phyloP scores from a whole-genome alignment of 2,888 invertebrate genomes.

The Aphidius colemani region DNA sequence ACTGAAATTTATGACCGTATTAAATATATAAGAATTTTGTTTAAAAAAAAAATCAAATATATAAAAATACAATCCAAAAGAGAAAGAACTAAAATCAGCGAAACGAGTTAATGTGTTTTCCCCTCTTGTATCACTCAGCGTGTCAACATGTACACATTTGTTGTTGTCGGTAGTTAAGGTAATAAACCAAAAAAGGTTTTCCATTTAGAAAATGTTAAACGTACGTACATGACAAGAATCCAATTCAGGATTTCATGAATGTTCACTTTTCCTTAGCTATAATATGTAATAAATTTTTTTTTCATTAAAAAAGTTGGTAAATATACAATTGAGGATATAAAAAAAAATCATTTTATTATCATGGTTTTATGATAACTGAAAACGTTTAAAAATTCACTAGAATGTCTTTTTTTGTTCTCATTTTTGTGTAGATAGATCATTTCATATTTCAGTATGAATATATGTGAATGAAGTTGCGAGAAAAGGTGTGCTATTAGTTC shows the following conservation, averaged over 20 bases:
- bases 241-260: conserved; percentile 9
- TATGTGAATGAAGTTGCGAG: no score
- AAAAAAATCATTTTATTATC: background rate
- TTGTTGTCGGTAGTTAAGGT: conserved; percentile 12
- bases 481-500: no score
- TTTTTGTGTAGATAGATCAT: no score
- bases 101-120: conserved; percentile 29
- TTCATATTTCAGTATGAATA: conserved; percentile 37
- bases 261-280: background rate
- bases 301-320: background rate
- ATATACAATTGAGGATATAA: background rate
- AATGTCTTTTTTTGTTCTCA: no score
- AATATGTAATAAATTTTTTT: conserved; percentile 9
- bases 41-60: conserved; percentile 11
- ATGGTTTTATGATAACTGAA: no score
- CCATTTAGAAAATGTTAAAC: conserved; percentile 40
- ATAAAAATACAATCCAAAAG: conserved; percentile 14
- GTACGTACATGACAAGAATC: conserved; percentile 35
- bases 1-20: no score
- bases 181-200: conserved; percentile 37
- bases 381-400: no score
- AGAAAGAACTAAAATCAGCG: conserved; percentile 21
- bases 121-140: conserved; percentile 31
- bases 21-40: no score
- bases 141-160: conserved; percentile 40